Conservation (phyloP, 2,113 vertebrate species). For the Hemiprocne comata region DNA sequence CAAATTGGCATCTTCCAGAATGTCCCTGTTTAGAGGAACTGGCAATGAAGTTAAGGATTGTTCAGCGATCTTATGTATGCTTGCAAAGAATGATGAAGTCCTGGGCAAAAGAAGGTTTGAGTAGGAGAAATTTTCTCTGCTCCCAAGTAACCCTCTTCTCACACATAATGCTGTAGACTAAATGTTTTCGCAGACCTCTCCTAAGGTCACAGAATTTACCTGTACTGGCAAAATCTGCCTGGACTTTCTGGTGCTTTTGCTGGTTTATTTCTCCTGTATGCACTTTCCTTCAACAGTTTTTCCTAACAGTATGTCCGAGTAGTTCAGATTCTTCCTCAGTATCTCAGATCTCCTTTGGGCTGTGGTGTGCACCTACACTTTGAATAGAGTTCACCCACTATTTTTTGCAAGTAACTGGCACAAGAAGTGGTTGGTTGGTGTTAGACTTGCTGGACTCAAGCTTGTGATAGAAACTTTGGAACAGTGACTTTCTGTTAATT, state of each 20-base stretch:
- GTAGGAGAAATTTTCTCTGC: background rate
- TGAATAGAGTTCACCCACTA: rapidly evolving
- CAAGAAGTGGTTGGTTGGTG: background rate
- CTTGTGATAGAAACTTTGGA: background rate
- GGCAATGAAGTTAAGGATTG: background rate
- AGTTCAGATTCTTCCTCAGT: background rate
- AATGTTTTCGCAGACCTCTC: background rate
- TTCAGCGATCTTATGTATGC: background rate
- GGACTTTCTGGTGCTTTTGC: background rate
- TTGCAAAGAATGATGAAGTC: background rate
- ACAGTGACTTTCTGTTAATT: background rate
- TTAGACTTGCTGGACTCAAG: background rate
- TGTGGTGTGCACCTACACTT: background rate
- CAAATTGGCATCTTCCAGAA: background rate
- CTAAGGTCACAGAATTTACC: background rate
- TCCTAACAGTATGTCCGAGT: background rate
- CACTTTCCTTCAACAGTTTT: background rate
- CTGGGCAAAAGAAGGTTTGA: background rate
- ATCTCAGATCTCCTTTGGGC: background rate
- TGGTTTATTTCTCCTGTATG: background rate
- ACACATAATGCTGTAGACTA: background rate
- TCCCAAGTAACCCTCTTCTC: background rate
- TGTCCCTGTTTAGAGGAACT: background rate
- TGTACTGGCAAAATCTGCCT: background rate
- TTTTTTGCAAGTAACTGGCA: background rate